Conservation (phyloP, 2,888 invertebrate genomes). For the Agrochola circellaris region DNA sequence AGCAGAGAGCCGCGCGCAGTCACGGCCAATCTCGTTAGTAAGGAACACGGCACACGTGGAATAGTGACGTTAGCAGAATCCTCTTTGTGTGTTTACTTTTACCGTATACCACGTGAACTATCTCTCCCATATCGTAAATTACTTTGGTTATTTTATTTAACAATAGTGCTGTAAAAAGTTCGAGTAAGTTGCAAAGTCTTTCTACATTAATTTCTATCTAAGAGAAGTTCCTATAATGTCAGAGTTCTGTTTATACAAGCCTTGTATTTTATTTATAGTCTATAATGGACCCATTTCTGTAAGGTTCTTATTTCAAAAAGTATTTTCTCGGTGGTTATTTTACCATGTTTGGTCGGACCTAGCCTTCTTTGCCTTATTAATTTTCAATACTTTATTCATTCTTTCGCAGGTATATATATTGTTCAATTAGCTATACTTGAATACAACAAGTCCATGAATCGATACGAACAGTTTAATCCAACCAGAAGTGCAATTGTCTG, state of each 20-base stretch:
- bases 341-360: neutral
- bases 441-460: constrained; percentile 26
- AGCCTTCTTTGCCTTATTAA: neutral
- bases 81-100: constrained; percentile 66
- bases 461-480: constrained; percentile 34
- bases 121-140: neutral
- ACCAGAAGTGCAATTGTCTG: constrained; percentile 28
- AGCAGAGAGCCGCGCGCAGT: constrained; percentile 59
- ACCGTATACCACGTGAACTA: constrained; percentile 17
- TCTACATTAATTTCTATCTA: neutral
- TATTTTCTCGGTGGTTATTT: neutral
- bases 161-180: neutral
- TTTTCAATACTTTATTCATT: neutral
- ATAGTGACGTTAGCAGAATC: constrained; percentile 72
- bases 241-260: neutral
- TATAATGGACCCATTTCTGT: neutral
- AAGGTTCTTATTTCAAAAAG: neutral
- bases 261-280: neutral
- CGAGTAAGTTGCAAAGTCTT: neutral
- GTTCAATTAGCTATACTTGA: constrained; percentile 10
- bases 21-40: constrained; percentile 84
- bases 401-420: neutral
- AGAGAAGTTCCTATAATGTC: neutral
- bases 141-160: neutral
- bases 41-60: constrained; percentile 65